phyloP scores from a whole-genome alignment of 2,797 vertebrate genomes.

The Leucoraja ocellata region DNA sequence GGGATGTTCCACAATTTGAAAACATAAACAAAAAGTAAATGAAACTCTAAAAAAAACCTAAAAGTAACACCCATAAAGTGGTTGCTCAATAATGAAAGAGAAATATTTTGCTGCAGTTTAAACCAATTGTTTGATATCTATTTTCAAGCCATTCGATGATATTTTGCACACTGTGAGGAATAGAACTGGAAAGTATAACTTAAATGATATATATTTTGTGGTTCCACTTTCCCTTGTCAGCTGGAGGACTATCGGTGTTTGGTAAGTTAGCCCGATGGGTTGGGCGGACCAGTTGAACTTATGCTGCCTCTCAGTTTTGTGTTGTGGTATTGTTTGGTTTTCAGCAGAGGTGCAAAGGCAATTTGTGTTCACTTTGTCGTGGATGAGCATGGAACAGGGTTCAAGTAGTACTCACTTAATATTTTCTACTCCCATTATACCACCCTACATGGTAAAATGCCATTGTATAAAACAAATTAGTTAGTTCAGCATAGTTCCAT shows the following conservation, averaged over 20 bases:
- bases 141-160: background rate
- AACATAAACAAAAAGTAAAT: background rate
- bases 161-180: background rate
- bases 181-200: background rate
- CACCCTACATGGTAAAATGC: background rate
- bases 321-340: background rate
- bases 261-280: background rate
- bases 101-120: background rate
- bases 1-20: background rate
- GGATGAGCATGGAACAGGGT: background rate
- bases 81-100: background rate
- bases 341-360: background rate
- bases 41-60: no score
- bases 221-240: background rate
- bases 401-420: background rate
- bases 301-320: background rate
- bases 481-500: background rate
- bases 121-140: background rate
- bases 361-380: slow-evolving; percentile 17
- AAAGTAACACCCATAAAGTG: background rate
- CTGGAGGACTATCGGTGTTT: background rate
- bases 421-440: background rate
- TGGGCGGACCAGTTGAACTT: background rate
- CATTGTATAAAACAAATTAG: background rate
- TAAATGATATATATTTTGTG: background rate